Evolutionary conservation across 2,113 vertebrate species (phyloP).

Genomic region (Lepidothrix coronata): DNA sequence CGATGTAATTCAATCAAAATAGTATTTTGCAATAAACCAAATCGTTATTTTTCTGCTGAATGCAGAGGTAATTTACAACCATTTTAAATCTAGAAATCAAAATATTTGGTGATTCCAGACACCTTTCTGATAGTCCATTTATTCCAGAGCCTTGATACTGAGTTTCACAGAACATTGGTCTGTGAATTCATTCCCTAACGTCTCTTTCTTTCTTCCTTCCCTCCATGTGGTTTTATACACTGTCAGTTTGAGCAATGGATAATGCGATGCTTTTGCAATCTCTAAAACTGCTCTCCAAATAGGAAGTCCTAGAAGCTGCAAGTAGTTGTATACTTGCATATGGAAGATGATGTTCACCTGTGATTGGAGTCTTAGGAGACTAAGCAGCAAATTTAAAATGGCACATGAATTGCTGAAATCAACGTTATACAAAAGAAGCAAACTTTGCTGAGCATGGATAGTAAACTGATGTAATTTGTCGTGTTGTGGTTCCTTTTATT

Average conservation of each 20-base stretch:
- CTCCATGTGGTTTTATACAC: background rate
- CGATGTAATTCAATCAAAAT: background rate
- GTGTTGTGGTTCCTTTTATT: background rate
- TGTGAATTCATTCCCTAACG: background rate
- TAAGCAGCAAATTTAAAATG: background rate
- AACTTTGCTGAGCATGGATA: background rate
- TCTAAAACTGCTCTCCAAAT: background rate
- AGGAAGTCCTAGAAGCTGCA: background rate
- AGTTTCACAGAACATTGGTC: background rate
- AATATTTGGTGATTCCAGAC: background rate
- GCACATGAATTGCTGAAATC: background rate
- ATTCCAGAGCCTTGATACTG: background rate
- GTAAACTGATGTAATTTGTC: background rate
- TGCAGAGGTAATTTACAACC: background rate
- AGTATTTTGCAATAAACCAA: background rate
- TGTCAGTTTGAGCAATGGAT: background rate
- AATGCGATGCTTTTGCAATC: background rate
- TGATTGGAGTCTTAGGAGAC: background rate
- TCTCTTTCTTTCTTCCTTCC: background rate
- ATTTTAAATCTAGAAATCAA: slow-evolving; percentile 37
- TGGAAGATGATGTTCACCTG: background rate
- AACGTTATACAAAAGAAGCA: background rate
- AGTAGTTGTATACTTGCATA: background rate
- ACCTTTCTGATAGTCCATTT: background rate
- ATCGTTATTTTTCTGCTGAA: slow-evolving; percentile 8